These are phyloP conservation scores for Zele albiditarsus DNA, from an alignment of 2,888 invertebrate species.

Conservation along the genomic window DNA sequence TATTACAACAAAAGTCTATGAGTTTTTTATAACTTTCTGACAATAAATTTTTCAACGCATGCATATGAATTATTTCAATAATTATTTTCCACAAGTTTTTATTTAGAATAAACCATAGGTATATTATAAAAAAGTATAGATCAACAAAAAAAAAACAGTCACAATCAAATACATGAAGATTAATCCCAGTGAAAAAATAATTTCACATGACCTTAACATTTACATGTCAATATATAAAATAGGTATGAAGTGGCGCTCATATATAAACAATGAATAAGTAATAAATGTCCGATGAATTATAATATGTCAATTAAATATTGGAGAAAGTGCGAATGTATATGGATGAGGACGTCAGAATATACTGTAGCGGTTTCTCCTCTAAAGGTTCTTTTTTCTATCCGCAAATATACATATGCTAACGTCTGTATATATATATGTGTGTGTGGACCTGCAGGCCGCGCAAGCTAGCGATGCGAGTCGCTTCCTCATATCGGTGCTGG, in stretches of 20 bases:
- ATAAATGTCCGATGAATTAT: background rate
- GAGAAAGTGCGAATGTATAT: background rate
- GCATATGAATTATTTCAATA: background rate
- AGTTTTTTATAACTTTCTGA: background rate
- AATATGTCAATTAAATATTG: background rate
- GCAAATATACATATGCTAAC: background rate
- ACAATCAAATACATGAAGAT: too few species aligned
- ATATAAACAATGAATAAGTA: slow-evolving; percentile 1
- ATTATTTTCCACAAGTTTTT: too few species aligned
- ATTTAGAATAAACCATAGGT: too few species aligned
- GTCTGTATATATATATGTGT: background rate
- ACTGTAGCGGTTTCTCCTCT: background rate
- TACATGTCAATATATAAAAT: background rate
- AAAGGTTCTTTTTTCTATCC: background rate
- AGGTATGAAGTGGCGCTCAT: background rate
- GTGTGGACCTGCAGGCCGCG: slow-evolving; percentile 4
- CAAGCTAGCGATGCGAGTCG: slow-evolving; percentile 30
- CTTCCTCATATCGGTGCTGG: slow-evolving; percentile 36
- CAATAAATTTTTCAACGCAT: background rate
- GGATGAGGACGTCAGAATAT: slow-evolving; percentile 20
- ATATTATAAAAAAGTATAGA: too few species aligned
- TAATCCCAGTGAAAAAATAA: background rate
- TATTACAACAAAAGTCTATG: background rate
- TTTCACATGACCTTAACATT: background rate
- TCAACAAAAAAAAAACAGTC: too few species aligned